Base-by-base conservation (phyloP, 2,113 vertebrate genomes). In the Polypterus bichir region DNA sequence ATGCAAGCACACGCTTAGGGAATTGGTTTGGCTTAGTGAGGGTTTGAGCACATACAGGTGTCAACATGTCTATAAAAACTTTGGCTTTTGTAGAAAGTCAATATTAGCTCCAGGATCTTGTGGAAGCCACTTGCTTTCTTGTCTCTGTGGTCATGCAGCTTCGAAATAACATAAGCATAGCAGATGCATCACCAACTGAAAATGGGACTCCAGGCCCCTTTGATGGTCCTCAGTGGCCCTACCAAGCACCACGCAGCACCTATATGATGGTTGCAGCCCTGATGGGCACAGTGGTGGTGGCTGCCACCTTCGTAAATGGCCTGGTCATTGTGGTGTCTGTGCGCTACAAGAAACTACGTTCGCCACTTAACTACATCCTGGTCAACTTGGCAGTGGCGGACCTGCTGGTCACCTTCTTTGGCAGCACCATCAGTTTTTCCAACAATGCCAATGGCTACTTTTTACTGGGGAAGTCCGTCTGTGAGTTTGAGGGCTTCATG, bases 401-500 rank as follows among this genome's bases (percentile, higher is more conserved):
- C 54, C 70, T 83, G 63, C 66, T 81, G 63, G 79, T 82, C 66
- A 80, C 76, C 0, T 65, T 79, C 44, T 78, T 77, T 0, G 77
- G 77, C 59, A 82, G 75, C 70, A 76, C 72, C 27, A 8, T 81
- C 68, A 78, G 77, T 69, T 74, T 81, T 55, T 66, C 73, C 69
- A 83, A 76, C 71, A 82, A 81, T 64, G 11, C 73, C 66, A 48
- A 47, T 0, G 76, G 78, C 58, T 82, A 79, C 69, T 81, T 80
- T 0, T 44, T 64, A 0, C 59, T 78, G 0, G 73, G 81, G 54
- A 6, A 57, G 0, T 4, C 1, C 0, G 2, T 74, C 46, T 77
- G 80, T 0, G 9, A 74, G 69, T 72, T 83, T 9, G 80, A 83
- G 71, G 81, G 79, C 59, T 82, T 81, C 80, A 74, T 79, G 76